phyloP scores from a whole-genome alignment of 2,113 vertebrate species.

The cattle (Bos taurus) region DNA sequence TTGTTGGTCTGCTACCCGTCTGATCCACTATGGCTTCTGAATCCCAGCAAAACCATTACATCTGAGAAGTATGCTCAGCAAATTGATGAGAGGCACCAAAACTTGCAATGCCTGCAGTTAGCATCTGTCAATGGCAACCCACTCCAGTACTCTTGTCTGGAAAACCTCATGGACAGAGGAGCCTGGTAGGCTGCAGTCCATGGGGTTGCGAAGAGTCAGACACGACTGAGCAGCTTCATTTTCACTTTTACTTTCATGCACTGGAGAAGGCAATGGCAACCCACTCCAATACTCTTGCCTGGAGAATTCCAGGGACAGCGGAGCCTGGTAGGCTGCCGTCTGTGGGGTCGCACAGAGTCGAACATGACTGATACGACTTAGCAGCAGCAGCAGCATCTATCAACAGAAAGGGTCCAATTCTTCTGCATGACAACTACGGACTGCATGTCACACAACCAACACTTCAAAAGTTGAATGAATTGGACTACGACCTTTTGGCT shows the following conservation, averaged over 20 bases:
- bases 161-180: no score
- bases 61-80: background rate
- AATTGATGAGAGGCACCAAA: background rate
- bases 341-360: no score
- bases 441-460: background rate
- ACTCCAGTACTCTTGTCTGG: no score
- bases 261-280: no score
- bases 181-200: no score
- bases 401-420: background rate
- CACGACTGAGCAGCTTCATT: no score
- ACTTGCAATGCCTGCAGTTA: background rate
- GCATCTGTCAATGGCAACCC: background rate
- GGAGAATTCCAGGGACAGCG: no score
- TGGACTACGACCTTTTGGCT: background rate
- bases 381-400: background rate
- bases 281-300: no score
- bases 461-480: background rate
- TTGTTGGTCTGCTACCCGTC: background rate
- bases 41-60: background rate
- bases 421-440: background rate
- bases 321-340: no score
- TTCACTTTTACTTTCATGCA: no score
- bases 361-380: no score
- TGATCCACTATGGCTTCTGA: background rate
- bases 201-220: rapidly evolving